phyloP scores from a whole-genome alignment of 2,888 invertebrate species.

The Rhorus exstirpatorius region DNA sequence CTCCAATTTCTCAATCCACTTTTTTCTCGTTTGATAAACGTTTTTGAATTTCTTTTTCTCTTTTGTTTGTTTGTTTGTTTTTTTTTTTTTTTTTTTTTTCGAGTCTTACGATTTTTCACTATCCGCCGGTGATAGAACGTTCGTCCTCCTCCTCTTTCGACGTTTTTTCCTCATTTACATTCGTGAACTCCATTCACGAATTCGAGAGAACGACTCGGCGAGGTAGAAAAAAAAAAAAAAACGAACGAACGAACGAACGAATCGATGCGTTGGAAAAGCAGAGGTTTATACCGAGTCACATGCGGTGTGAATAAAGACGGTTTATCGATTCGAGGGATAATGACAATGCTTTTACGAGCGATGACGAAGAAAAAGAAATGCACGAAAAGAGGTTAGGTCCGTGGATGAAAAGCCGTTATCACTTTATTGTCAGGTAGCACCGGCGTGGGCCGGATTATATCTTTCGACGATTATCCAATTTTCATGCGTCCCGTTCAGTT shows the following conservation, averaged over 20 bases:
- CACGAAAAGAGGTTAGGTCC: background rate
- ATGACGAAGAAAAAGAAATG: background rate
- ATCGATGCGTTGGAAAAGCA: background rate
- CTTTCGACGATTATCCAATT: conserved; percentile 35
- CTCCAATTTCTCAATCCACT: background rate
- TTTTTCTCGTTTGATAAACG: background rate
- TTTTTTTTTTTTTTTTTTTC: background rate
- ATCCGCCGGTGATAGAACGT: conserved; percentile 43
- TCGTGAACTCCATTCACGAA: conserved; percentile 44
- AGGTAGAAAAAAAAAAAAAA: background rate
- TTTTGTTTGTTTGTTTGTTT: background rate
- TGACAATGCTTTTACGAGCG: background rate
- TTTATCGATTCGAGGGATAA: background rate
- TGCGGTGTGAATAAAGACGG: background rate
- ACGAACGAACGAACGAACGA: background rate
- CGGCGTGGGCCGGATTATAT: conserved; percentile 20
- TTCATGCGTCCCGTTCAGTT: conserved; percentile 20
- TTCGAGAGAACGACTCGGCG: background rate
- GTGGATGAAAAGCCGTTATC: conserved; percentile 8
- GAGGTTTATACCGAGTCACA: background rate
- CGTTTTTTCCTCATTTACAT: conserved; percentile 62
- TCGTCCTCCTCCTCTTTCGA: conserved; percentile 48
- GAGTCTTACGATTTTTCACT: conserved; percentile 16
- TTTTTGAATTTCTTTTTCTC: background rate
- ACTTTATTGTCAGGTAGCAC: background rate